Evolutionary conservation across 2,888 invertebrate species (phyloP), one percentile per base, ranked within the genome.

Genomic region (Rhamphomyia laevipes): DNA sequence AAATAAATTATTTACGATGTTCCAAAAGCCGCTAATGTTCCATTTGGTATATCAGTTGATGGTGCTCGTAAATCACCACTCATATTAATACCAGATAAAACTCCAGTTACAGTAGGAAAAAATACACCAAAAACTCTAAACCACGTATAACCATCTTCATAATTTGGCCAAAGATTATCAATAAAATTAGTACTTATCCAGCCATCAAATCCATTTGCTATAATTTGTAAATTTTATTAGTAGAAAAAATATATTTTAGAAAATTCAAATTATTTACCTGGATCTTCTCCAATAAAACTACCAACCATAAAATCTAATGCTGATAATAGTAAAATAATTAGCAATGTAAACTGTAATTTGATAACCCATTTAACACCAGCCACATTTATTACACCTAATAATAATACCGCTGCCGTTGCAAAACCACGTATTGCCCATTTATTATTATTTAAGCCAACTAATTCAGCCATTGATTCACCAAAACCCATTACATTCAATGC

Each of bases 331-430:
- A 97, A 77, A 48, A 94, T 80, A 57, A 93, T 74, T 21, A 96
- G 75, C 42, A 97, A 76, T 31, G 86, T 73, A 72, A 96, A 92
- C 66, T 97, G 96, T 48, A 96, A 73, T 63, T 96, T 91, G 50
- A 97, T 86, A 23, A 97, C 95, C 94, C 95, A 96, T 68, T 95
- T 95, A 1, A 97, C 95, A 38, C 96, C 96, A 23, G 95, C 94
- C 40, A 95, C 77, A 73, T 97, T 96, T 57, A 96, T 93, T 53
- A 86, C 81, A 48, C 92, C 84, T 16, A 96, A 75, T 35, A 93
- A 72, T 43, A 94, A 70, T 2, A 95, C 87, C 43, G 94, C 91
- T 7, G 84, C 82, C 48, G 88, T 81, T 10, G 92, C 95, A 66
- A 96, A 88, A 4, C 84, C 84, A 61, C 91, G 76, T 44, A 91